These are phyloP conservation scores for Coptodon bakossiorum DNA, from an alignment of 2,113 vertebrate species.

Conservation along the genomic window DNA sequence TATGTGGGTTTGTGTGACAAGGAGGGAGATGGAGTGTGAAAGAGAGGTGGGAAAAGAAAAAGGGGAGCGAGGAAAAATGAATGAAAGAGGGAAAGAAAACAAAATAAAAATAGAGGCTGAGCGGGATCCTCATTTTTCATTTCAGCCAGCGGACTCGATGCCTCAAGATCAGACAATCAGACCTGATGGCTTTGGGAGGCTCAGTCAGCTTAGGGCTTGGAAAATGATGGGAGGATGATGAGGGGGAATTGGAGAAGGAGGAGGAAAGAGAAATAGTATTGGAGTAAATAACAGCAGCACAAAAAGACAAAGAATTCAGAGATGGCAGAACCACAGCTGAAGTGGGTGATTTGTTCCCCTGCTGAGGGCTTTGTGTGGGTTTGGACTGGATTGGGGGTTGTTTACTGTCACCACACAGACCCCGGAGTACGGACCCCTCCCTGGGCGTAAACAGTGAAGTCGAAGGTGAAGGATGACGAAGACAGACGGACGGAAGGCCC, in stretches of 20 bases:
- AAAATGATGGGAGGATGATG: conserved; percentile 59
- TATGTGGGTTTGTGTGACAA: not conserved
- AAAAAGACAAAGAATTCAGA: conserved; percentile 45
- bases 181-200: conserved; percentile 61
- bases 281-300: conserved; percentile 49
- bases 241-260: conserved; percentile 14
- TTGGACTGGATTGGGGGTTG: conserved; percentile 13
- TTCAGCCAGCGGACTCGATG: conserved; percentile 44
- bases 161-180: conserved; percentile 64
- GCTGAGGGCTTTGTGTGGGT: conserved; percentile 20
- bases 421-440: not conserved
- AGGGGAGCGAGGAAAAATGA: conserved; percentile 17
- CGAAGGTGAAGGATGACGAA: conserved; percentile 54
- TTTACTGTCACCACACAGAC: conserved; percentile 34
- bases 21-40: not conserved
- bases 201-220: conserved; percentile 59
- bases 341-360: conserved; percentile 1
- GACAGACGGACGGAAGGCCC: conserved; percentile 43
- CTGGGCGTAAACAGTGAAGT: conserved; percentile 32
- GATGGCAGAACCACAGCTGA: conserved; percentile 24
- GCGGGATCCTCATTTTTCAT: conserved; percentile 64
- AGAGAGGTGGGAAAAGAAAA: conserved; percentile 21
- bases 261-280: conserved; percentile 31
- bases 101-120: conserved; percentile 56
- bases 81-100: conserved; percentile 52